Conservation (phyloP, 2,888 invertebrate species). For the Aphidoletes aphidimyza region DNA sequence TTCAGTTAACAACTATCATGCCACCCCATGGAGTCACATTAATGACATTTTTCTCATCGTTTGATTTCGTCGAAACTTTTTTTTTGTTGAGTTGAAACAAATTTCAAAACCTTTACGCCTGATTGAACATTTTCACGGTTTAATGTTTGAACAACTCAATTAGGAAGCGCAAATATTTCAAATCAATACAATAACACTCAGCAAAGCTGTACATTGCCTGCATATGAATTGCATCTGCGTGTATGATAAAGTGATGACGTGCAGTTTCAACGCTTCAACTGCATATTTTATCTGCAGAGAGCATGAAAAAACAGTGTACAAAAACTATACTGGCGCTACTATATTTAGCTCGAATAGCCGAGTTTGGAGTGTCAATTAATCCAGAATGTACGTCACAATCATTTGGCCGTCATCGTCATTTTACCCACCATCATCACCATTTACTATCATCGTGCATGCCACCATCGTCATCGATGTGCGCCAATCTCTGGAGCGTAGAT, state of each 20-base stretch:
- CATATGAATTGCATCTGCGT: neutral
- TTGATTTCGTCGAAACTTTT: too few relatives aligned
- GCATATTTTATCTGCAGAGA: too few relatives aligned
- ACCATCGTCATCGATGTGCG: conserved; percentile 6
- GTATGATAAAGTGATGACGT: neutral
- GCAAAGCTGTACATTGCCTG: neutral
- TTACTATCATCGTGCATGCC: conserved; percentile 14
- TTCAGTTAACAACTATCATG: neutral
- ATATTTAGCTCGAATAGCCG: neutral
- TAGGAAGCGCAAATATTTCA: too few relatives aligned
- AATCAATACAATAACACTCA: too few relatives aligned
- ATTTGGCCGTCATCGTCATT: neutral
- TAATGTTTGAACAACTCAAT: too few relatives aligned
- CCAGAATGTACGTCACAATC: conserved; percentile 40
- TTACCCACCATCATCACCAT: neutral
- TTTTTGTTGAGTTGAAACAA: too few relatives aligned
- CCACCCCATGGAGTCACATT: too few relatives aligned
- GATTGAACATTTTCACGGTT: too few relatives aligned
- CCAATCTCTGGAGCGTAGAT: neutral
- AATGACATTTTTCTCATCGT: too few relatives aligned
- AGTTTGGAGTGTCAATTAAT: conserved; percentile 14
- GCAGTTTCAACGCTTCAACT: neutral
- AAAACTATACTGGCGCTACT: neutral
- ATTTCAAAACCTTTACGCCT: too few relatives aligned
- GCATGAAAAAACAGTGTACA: neutral